Conservation (phyloP, 2,888 invertebrate genomes). For the Chymomyza amoena region DNA sequence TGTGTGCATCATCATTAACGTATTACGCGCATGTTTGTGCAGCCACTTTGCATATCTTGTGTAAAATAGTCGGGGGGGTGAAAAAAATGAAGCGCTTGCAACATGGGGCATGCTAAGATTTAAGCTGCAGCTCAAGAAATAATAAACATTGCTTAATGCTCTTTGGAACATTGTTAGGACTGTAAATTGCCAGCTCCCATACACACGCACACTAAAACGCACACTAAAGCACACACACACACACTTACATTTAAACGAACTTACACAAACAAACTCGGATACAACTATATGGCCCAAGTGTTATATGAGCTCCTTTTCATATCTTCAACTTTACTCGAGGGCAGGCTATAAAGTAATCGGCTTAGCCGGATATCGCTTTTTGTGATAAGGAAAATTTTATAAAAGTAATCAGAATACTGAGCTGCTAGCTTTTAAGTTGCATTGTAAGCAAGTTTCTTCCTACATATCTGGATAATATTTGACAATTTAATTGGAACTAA, state of each 20-base stretch:
- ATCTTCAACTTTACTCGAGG: slow-evolving; percentile 3
- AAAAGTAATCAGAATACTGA: no score
- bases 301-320: background rate
- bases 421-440: no score
- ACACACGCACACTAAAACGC: background rate
- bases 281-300: background rate
- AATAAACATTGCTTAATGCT: slow-evolving; percentile 57
- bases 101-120: slow-evolving; percentile 11
- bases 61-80: background rate
- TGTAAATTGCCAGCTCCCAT: background rate
- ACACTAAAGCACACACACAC: background rate
- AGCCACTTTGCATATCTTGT: slow-evolving; percentile 56
- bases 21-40: slow-evolving; percentile 61
- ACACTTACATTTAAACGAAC: no score
- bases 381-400: no score
- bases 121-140: slow-evolving; percentile 26
- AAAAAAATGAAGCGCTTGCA: slow-evolving; percentile 2
- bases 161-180: slow-evolving; percentile 40
- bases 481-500: no score
- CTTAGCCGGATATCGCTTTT: background rate
- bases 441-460: no score
- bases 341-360: slow-evolving; percentile 4
- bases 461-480: no score
- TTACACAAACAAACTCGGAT: background rate
- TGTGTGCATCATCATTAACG: slow-evolving; percentile 56